Evolutionary conservation across 2,888 invertebrate species (phyloP).

Genomic region (Nezara viridula): DNA sequence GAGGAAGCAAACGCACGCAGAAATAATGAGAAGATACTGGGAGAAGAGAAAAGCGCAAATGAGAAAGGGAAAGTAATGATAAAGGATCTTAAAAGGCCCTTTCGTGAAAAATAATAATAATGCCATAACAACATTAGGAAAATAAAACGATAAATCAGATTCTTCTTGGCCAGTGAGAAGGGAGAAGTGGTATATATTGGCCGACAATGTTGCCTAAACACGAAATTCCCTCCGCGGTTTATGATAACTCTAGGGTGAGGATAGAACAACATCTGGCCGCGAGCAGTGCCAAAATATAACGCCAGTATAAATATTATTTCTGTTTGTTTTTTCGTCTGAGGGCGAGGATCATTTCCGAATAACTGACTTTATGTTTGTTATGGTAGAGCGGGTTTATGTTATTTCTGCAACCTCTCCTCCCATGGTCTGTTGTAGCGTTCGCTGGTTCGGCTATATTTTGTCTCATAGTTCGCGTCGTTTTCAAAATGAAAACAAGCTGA

Average conservation of each 20-base stretch:
- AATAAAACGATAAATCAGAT: background rate
- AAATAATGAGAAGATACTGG: too few relatives aligned
- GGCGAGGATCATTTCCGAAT: slow-evolving; percentile 17
- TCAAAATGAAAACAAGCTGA: background rate
- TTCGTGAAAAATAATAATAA: too few relatives aligned
- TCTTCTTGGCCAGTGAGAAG: background rate
- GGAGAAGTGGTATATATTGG: background rate
- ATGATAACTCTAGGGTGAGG: background rate
- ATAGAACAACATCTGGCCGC: background rate
- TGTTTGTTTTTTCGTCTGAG: background rate
- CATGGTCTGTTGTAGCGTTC: background rate
- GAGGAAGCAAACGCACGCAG: too few relatives aligned
- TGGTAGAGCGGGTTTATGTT: background rate
- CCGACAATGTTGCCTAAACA: background rate
- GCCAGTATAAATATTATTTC: slow-evolving; percentile 9
- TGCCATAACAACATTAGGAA: background rate
- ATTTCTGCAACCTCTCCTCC: background rate
- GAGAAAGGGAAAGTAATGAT: too few relatives aligned
- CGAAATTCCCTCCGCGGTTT: background rate
- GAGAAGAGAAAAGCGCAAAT: too few relatives aligned
- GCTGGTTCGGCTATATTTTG: background rate
- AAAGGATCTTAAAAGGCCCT: too few relatives aligned
- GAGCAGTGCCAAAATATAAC: background rate
- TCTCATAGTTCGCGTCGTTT: background rate
- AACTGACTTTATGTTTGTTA: background rate